Base-by-base conservation (phyloP, 2,888 invertebrate genomes). In the Mamestra brassicae region DNA sequence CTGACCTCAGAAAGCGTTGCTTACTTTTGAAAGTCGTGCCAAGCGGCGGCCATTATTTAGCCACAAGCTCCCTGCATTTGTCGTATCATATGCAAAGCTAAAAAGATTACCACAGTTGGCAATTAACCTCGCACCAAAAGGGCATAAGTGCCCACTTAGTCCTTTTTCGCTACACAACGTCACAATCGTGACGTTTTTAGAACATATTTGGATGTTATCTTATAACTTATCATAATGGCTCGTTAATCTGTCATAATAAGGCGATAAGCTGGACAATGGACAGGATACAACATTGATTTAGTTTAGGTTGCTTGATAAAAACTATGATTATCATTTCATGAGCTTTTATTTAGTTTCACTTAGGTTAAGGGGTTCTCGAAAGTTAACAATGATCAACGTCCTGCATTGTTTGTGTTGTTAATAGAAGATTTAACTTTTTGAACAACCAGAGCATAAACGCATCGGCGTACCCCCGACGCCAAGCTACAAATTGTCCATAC, bases 231-330 rank as follows among this genome's bases (percentile, higher is more conserved):
- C 26, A 62, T 62, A 45, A 75, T 78, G 47, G 54, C 36, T 54
- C 68, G 17, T 75, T 78, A 75, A 60, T 75, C 52, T 38, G 34
- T 47, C 47, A 78, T 78, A 75, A 78, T 38, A 60, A n/a, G 78
- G 15, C 34, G 65, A 78, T 75, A 78, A 75, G 47, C 60, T 26
- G 78, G 69, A 60, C 78, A 78, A 78, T 75, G 45, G 78, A 78
- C 75, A 78, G 13, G 11, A 17, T 15, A 58, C 67, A 78, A 54
- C 26, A 78, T 75, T 45, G 55, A 60, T 75, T 68, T 66, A 47
- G 36, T 34, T 17, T 13, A 17, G 26, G 60, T 38, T 38, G 15
- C 60, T 60, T n/a, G 60, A 60, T 60, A 60, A 60, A 15, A 60
- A 60, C n/a, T 5, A 8, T 68, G 62, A 62, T 62, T 50, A 50